Evolutionary conservation across 2,113 vertebrate genomes (phyloP), one percentile per base, ranked within the genome.

Genomic region (Actenoides lindsayi): DNA sequence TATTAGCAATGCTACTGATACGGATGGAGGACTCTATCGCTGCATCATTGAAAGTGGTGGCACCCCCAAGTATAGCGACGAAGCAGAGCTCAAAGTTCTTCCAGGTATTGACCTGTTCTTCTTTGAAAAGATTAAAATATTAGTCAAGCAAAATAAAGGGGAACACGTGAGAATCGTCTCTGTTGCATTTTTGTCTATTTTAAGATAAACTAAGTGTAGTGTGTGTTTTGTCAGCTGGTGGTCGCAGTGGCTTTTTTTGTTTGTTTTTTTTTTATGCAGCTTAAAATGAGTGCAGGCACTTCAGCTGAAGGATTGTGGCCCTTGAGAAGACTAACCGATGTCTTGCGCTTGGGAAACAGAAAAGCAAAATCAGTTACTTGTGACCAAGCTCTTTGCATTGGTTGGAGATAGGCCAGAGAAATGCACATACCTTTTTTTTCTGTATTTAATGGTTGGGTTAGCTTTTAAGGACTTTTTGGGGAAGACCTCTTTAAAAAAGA

Each of bases 11-110:
- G 97, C 98, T 50, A 98, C 99, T 0, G 98, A 99, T 63, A 50
- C 23, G 0, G 99, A 99, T 42, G 97, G 96, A 0, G 99, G 99
- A 6, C 96, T 98, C 6, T 99, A 99, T 44, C 99, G 99, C 89
- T 99, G 99, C 33, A 8, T 98, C 73, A 97, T 99, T 35, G 99
- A 99, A 88, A 98, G 97, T 4, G 98, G 97, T 6, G 99, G 99
- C 1, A 83, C 98, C 6, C 98, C 98, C 30, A 99, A 99, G 95
- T 98, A 98, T 93, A 99, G 99, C 17, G 99, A 99, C 0, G 99
- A 99, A 94, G 99, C 98, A 2, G 98, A 98, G 96, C 98, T 99
- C 63, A 98, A 96, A 79, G 89, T 99, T 28, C 96, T 99, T 68
- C 96, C 98, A 98, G 99, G 99, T 99, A 98, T 62, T 46, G 4